Evolutionary conservation across 2,113 vertebrate genomes (phyloP), one percentile per base, ranked within the genome.

Genomic region (Catharus minimus): DNA sequence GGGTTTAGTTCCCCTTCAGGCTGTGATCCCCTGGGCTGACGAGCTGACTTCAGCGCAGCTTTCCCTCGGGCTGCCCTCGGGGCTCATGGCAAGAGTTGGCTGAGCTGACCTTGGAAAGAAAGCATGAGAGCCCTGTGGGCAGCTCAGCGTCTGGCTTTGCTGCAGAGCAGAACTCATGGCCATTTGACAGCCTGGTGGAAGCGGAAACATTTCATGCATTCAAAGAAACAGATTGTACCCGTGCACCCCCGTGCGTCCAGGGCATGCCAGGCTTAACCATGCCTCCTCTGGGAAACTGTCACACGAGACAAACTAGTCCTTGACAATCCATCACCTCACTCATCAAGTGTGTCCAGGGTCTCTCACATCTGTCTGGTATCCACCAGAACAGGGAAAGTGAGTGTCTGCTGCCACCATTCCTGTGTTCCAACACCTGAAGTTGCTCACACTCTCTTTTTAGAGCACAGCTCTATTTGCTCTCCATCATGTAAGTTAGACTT

Each of bases 251-350:
- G 7, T 14, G 26, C 15, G 6, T 24, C 23, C 28, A 18, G 20
- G 4, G 18, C 36, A 3, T 15, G 36, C 18, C 1, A 0, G 13
- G 5, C 1, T 0, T 60, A 15, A 13, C 21, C 4, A 1, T 9
- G 8, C 15, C 8, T 60, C 12, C 44, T 47, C 39, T 28, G n/a
- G 26, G 16, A 17, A 60, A 21, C 11, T 14, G 6, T 32, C 36
- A 3, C n/a, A 9, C 8, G 20, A 24, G 9, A 8, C 44, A 82
- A 79, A 50, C 6, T 49, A 28, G 41, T 7, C n/a, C 18, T 8
- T 57, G 58, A 27, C 1, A 3, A 33, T 33, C 11, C 7, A 5
- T 22, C 52, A 12, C 6, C 6, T 26, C 3, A 2, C 11, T 36
- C 30, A 3, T 26, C 10, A 30, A 8, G 6, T 14, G 38, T 20